These are phyloP conservation scores for Bombyx mandarina DNA, from an alignment of 1,140 invertebrate species.

Conservation along the genomic window DNA sequence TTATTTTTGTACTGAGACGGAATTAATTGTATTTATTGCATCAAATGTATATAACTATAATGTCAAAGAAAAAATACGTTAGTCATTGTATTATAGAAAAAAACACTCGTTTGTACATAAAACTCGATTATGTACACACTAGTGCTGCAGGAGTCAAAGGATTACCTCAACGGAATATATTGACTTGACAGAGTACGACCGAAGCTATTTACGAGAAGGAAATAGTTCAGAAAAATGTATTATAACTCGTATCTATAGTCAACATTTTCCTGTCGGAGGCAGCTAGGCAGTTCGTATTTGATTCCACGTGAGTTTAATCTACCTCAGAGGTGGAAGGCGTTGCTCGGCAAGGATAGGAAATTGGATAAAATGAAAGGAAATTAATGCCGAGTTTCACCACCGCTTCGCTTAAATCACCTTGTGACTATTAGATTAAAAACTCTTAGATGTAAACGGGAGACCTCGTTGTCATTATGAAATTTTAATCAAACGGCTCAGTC, in stretches of 20 bases:
- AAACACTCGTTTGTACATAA: conserved; percentile 45
- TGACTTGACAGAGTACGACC: conserved; percentile 13
- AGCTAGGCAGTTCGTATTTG: conserved; percentile 60
- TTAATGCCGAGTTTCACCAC: conserved; percentile 40
- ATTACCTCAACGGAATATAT: conserved; percentile 45
- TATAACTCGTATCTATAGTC: conserved; percentile 12
- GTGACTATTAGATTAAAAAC: conserved; percentile 12
- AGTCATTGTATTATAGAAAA: conserved; percentile 7
- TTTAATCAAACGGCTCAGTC: no score
- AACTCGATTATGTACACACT: conserved; percentile 40
- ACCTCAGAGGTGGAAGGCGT: conserved; percentile 63
- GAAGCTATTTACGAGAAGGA: conserved; percentile 3
- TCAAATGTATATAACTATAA: conserved; percentile 45
- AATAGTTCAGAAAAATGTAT: conserved; percentile 1
- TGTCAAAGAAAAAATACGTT: no score
- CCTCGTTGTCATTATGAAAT: no score
- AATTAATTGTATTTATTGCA: conserved; percentile 47
- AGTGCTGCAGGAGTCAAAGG: conserved; percentile 25
- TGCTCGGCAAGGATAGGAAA: conserved; percentile 27
- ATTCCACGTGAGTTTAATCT: conserved; percentile 53
- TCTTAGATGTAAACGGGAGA: not conserved
- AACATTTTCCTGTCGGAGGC: conserved; percentile 43
- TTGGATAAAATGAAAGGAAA: conserved; percentile 29
- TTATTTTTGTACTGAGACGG: conserved; percentile 65
- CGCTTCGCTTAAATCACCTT: conserved; percentile 49